phyloP scores from a whole-genome alignment of 2,888 invertebrate genomes.

The Mongoloraphidia duomilia region DNA sequence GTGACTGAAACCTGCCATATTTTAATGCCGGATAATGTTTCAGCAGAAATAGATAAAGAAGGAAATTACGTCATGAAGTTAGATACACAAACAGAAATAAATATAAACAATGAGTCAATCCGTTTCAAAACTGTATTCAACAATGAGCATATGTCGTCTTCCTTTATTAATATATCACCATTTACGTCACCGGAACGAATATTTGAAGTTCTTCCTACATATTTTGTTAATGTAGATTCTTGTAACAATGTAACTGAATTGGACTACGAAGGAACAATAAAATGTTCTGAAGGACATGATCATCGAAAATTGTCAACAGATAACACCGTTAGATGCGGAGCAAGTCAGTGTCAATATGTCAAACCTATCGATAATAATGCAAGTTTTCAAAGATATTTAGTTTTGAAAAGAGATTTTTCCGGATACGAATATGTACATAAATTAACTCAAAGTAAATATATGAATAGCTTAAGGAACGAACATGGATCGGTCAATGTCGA shows the following conservation, averaged over 20 bases:
- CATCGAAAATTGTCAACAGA: neutral
- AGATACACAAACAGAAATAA: neutral
- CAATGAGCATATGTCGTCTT: neutral
- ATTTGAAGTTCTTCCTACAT: conserved; percentile 5
- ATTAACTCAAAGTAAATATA: neutral
- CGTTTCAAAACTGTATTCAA: neutral
- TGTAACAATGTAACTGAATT: neutral
- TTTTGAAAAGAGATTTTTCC: neutral
- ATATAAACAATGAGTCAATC: neutral
- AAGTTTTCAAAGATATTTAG: neutral
- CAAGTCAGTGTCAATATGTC: neutral
- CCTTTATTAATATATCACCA: neutral
- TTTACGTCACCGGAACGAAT: conserved; percentile 2
- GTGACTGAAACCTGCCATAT: conserved; percentile 20
- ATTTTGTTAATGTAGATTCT: neutral
- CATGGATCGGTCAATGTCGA: neutral
- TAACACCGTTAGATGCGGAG: neutral
- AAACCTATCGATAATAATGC: neutral
- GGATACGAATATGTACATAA: neutral
- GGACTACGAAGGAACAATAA: conserved; percentile 1
- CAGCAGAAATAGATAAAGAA: conserved; percentile 14
- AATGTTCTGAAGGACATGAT: neutral
- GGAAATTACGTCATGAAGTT: neutral
- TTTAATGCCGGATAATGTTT: conserved; percentile 20
- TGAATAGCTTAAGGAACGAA: neutral